A percentile compares a stretch with the other conserved stretches of the same genome.
These are phyloP conservation scores for Leucophora obtusa DNA, from an alignment of 2,888 invertebrate species.

Conservation along the genomic window DNA sequence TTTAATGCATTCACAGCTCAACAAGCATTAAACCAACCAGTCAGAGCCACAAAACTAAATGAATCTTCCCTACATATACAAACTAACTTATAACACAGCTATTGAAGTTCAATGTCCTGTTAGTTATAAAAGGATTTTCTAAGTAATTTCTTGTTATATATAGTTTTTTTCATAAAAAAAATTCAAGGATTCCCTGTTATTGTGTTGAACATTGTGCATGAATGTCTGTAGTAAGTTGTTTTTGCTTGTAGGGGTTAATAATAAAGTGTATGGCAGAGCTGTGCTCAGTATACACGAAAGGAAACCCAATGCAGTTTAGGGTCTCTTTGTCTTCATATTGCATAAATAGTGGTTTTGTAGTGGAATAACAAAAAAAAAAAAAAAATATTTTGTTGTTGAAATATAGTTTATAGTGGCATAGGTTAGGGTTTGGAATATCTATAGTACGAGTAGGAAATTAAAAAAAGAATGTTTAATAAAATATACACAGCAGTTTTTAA, in stretches of 20 bases:
- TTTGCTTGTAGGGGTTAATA: conserved; percentile 34
- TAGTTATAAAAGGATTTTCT: conserved; percentile 51
- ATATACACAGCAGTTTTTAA: background rate
- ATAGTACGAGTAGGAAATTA: background rate
- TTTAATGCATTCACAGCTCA: conserved; percentile 60
- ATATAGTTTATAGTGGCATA: conserved; percentile 62
- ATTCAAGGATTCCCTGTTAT: conserved; percentile 39
- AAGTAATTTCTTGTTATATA: conserved; percentile 45
- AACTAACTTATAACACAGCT: conserved; percentile 12
- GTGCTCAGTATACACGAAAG: background rate
- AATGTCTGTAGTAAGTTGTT: background rate
- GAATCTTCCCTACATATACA: background rate
- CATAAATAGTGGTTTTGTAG: conserved; percentile 53
- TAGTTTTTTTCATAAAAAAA: background rate
- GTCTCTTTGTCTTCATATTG: conserved; percentile 52
- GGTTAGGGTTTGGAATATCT: conserved; percentile 58
- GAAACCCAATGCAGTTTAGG: conserved; percentile 43
- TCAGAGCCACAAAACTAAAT: conserved; percentile 13
- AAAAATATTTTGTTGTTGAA: conserved; percentile 19
- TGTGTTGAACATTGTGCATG: background rate
- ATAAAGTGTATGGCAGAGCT: background rate
- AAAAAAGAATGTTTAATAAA: background rate
- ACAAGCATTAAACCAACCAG: conserved; percentile 41
- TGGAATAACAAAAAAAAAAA: conserved; percentile 7
- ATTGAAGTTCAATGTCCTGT: conserved; percentile 63